Evolutionary conservation across 2,888 invertebrate genomes (phyloP), one percentile per base, ranked within the genome.

Genomic region (Balanococcus diminutus): DNA sequence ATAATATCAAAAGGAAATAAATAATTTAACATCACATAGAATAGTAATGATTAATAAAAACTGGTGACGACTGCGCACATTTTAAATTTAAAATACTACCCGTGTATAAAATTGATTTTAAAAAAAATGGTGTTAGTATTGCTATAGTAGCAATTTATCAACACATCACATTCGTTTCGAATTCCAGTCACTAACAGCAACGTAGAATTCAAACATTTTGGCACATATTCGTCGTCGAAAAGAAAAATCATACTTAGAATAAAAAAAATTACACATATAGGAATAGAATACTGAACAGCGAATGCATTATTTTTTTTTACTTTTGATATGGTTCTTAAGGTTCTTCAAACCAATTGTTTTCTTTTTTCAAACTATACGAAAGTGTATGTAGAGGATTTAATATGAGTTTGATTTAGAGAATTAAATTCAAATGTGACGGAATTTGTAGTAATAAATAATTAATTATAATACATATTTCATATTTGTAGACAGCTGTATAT

Each of bases 91-190:
- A 79, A 79, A 79, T 36, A 79, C 75, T 79, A 79, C 36, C 22
- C 9, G 75, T 79, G 75, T 79, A 79, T 36, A 79, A 79, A 79
- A 79, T 36, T 36, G 32, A 79, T 79, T 67, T 36, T 14, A 28
- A 22, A 72, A 51, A 79, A 79, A 79, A 36, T 79, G 75, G 75
- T 79, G 75, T 79, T 79, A n/a, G n/a, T n/a, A 79, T 79, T 79
- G 75, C 75, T 79, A 79, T 36, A 36, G 36, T 36, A 79, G 75
- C 75, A 79, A 79, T 79, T 79, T 19, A 36, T 36, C 75, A 36
- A 79, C 36, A 79, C 75, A 79, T 79, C 75, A 79, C 75, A 79
- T 79, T 36, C 75, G 19, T 19, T 28, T 36, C 9, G 36, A 79
- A 79, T 79, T 16, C 75, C 14, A 32, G 75, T 75, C 75, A 75